These are phyloP conservation scores for Proctacanthus coquilletti DNA, from an alignment of 1,140 invertebrate genomes.

Conservation along the genomic window DNA sequence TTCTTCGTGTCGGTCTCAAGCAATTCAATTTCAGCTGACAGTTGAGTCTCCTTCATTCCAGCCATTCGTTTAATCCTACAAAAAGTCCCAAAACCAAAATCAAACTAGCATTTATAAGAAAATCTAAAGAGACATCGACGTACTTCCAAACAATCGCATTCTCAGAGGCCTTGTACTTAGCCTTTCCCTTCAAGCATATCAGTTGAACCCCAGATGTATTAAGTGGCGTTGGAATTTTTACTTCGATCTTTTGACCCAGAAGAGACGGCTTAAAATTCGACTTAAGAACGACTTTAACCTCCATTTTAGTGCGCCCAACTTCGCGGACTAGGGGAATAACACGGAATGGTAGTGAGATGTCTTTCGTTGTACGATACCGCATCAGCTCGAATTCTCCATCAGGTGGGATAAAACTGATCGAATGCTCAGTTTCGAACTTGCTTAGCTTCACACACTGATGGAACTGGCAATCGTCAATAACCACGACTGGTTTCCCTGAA, in stretches of 20 bases:
- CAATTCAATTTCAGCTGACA: conserved; percentile 99
- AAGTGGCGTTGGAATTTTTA: conserved; percentile 95
- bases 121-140: no score
- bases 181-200: conserved; percentile 98
- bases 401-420: conserved; percentile 98
- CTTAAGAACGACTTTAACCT: conserved; percentile 98
- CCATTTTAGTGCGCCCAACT: conserved; percentile 97
- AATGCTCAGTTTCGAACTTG: conserved; percentile 99
- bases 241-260: conserved; percentile 97
- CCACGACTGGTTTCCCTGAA: conserved; percentile 88
- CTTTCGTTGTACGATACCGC: conserved; percentile 99
- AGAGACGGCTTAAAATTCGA: conserved; percentile 99
- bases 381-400: conserved; percentile 99
- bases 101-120: conserved; percentile 2
- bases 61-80: conserved; percentile 96
- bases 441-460: conserved; percentile 99
- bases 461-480: conserved; percentile 99
- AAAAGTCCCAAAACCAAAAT: conserved; percentile 12
- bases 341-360: conserved; percentile 97
- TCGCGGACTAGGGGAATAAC: conserved; percentile 97
- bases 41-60: conserved; percentile 99
- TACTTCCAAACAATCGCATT: conserved; percentile 99
- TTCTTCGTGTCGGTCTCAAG: conserved; percentile 97
- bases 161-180: conserved; percentile 99
- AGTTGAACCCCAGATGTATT: conserved; percentile 98